These are phyloP conservation scores for Isotomurus palustris DNA, from an alignment of 2,888 invertebrate species.

Conservation along the genomic window DNA sequence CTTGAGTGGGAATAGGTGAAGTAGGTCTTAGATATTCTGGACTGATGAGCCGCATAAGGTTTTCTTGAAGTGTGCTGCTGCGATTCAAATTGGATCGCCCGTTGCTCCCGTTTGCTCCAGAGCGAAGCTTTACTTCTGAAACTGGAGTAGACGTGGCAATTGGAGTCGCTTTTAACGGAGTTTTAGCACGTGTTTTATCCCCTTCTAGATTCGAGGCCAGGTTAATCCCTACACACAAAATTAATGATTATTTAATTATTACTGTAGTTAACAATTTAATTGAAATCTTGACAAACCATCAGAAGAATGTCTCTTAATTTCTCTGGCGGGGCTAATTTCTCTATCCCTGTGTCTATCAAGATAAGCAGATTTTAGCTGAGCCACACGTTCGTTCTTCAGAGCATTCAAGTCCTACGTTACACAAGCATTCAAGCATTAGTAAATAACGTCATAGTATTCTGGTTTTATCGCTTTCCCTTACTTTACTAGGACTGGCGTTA, in stretches of 20 bases:
- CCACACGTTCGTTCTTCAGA: conserved; percentile 46
- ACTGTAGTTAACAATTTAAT: no score
- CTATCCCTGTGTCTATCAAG: conserved; percentile 41
- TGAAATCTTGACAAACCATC: neutral
- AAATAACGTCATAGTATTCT: neutral
- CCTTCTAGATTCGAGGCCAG: no score
- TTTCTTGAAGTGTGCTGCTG: conserved; percentile 71
- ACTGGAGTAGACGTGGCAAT: no score
- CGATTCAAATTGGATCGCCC: conserved; percentile 48
- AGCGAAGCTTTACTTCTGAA: conserved; percentile 59
- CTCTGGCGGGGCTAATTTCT: conserved; percentile 14
- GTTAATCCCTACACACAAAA: no score
- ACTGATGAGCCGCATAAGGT: conserved; percentile 78
- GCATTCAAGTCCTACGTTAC: conserved; percentile 39
- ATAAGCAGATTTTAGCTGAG: conserved; percentile 45
- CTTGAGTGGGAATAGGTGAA: no score
- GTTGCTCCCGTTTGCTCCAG: conserved; percentile 49
- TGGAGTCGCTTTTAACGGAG: no score
- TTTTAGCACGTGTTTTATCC: no score
- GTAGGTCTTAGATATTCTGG: conserved; percentile 68
- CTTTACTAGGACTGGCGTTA: neutral
- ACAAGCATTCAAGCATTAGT: neutral
- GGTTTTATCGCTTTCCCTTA: neutral
- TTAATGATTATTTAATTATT: no score
- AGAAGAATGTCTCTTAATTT: neutral